Evolutionary conservation across 2,888 invertebrate genomes (phyloP), one percentile per base, ranked within the genome.

Genomic region (Cryptus armator): DNA sequence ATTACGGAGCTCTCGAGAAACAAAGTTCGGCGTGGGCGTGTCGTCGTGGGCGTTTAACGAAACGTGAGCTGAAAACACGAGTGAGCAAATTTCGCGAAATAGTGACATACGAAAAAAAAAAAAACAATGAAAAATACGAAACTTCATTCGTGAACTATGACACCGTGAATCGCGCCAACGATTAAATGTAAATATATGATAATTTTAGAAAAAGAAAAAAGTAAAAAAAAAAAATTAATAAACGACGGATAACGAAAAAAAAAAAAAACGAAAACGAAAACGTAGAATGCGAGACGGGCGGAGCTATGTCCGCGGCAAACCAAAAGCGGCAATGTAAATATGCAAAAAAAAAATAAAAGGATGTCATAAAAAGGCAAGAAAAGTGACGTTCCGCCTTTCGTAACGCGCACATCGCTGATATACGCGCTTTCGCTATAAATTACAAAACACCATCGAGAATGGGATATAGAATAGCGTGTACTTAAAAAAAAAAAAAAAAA

Each of bases 131-230:
- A 0, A 10, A 44, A 24, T 70, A 24, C 70, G 70, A 37, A 19
- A 53, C n/a, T 53, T 59, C 59, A 12, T 16, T 66, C 51, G 66
- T 24, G 24, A 51, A 43, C 62, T n/a, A 37, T 44, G 51, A 46
- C 46, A 46, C 24, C 72, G 19, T n/a, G 48, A 46, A 19, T 16
- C 16, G 59, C 19, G 59, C 19, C 62, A 62, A 70, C 48, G 53
- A 66, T 19, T 53, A 51, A 75, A 29, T 84, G 79, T 84, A 80
- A 75, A 80, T 84, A 84, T 74, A 70, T 75, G 51, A 75, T 66
- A 53, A 62, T 64, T 66, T 71, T 64, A 46, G n/a, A 53, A 32
- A 37, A 43, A 46, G 32, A 43, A 9, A 14, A 51, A 43, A 51
- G 3, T 3, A 3, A 46, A 43, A 9, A 14, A 51, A 43, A 51